These are phyloP conservation scores for Ariolimax columbianus DNA, from an alignment of 2,888 invertebrate genomes.

Conservation along the genomic window DNA sequence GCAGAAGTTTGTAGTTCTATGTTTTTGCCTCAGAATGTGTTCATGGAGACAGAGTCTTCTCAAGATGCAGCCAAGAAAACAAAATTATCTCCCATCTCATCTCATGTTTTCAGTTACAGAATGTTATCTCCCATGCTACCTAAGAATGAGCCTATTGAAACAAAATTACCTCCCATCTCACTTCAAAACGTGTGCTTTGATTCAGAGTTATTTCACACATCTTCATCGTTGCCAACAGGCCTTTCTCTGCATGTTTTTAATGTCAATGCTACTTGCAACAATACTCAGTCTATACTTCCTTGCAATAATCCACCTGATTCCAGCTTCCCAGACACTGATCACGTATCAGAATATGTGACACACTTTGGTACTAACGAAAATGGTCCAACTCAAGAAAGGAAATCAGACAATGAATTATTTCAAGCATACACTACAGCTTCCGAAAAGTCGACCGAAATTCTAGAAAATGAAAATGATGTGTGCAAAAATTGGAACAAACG, in stretches of 20 bases:
- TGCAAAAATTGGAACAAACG: not conserved
- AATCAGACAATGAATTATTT: not conserved
- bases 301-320: not conserved
- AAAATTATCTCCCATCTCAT: not conserved
- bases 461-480: not conserved
- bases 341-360: not conserved
- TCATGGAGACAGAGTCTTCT: not conserved
- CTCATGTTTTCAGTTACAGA: no score
- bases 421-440: not conserved
- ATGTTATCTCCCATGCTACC: no score
- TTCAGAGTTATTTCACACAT: not conserved
- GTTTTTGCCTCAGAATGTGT: not conserved
- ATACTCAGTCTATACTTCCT: not conserved
- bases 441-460: not conserved
- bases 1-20: not conserved
- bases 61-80: not conserved
- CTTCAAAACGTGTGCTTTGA: not conserved
- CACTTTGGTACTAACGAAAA: not conserved
- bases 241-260: not conserved
- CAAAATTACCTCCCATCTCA: not conserved
- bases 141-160: not conserved
- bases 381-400: no score
- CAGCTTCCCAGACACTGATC: not conserved
- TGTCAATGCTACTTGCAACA: not conserved
- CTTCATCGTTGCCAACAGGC: not conserved